Conservation (phyloP, 1,140 invertebrate genomes). For the Drosophila ercepeae region DNA sequence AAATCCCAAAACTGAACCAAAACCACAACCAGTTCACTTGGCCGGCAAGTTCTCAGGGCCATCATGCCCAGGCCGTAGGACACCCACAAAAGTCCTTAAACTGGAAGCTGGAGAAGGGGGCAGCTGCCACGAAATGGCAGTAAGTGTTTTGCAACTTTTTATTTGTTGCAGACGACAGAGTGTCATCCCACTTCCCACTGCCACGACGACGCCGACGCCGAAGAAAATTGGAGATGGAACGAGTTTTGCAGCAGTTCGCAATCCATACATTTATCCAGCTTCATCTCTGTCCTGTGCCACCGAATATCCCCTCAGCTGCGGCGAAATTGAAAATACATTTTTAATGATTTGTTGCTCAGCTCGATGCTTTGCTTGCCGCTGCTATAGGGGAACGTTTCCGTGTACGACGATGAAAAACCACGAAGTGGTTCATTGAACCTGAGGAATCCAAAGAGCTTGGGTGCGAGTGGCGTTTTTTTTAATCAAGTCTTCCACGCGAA, state of each 20-base stretch:
- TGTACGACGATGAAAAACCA: constrained; percentile 5
- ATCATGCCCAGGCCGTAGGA: constrained; percentile 6
- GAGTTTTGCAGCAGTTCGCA: constrained; percentile 16
- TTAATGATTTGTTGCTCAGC: constrained; percentile 68
- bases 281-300: neutral
- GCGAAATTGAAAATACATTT: constrained; percentile 75
- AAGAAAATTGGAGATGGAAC: constrained; percentile 47
- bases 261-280: neutral
- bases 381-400: constrained; percentile 31
- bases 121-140: constrained; percentile 28
- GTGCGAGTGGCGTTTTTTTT: neutral
- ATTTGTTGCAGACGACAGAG: constrained; percentile 55
- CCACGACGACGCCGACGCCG: neutral
- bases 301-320: constrained; percentile 25
- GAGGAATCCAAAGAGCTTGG: neutral
- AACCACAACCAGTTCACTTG: neutral
- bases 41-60: neutral
- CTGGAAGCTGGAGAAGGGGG: neutral
- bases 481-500: no score
- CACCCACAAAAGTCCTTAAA: constrained; percentile 6
- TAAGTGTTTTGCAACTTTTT: constrained; percentile 45
- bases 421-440: constrained; percentile 29
- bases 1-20: constrained; percentile 4
- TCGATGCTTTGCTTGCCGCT: constrained; percentile 34
- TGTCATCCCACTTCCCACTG: constrained; percentile 24